Base-by-base conservation (phyloP, 2,888 invertebrate species). In the Polia nebulosa region DNA sequence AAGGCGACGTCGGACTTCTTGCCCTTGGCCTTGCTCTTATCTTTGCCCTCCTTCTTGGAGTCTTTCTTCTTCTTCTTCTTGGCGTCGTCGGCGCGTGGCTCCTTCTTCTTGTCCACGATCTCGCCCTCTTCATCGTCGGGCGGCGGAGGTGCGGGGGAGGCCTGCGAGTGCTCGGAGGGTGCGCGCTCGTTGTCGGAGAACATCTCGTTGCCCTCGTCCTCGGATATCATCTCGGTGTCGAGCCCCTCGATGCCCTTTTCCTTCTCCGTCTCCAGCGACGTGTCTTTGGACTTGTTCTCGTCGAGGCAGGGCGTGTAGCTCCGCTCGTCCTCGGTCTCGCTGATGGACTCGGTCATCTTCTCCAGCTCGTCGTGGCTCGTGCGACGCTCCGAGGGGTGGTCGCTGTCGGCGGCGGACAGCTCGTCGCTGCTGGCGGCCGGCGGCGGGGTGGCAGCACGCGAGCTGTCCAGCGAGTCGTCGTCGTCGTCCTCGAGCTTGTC, bases 211-310 rank as follows among this genome's bases (percentile, higher is more conserved):
- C 96, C 97, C 85, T 97, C 97, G 75, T 97, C 97, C 86, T 97
- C 97, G 0, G 97, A 97, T 81, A 97, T 97, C 89, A 97, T 94
- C 91, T 98, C 97, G 0, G 97, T 97, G 83, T 97, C 97, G 76
- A 97, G 96, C 3, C 97, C 97, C 81, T 95, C 96, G 64, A 96
- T 89, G 1, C 94, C 96, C 49, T 89, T 91, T n/a, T 91, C 93
- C 67, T 91, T 92, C 39, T 92, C 93, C 2, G 87, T 85, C 64
- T 93, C 95, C 41, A 92, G 80, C 2, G 94, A 92, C 1, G 90
- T 91, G 68, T 93, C 94, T 72, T 92, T 90, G 32, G 94, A 95
- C 80, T 96, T 96, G 82, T 96, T 95, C 88, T 97, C 97, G 89
- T 97, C 97, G 62, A 97, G 94, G 81, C 97, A 97, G 0, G 97